Evolutionary conservation across 2,113 vertebrate genomes (phyloP).

Genomic region (Opisthocomus hoazin): DNA sequence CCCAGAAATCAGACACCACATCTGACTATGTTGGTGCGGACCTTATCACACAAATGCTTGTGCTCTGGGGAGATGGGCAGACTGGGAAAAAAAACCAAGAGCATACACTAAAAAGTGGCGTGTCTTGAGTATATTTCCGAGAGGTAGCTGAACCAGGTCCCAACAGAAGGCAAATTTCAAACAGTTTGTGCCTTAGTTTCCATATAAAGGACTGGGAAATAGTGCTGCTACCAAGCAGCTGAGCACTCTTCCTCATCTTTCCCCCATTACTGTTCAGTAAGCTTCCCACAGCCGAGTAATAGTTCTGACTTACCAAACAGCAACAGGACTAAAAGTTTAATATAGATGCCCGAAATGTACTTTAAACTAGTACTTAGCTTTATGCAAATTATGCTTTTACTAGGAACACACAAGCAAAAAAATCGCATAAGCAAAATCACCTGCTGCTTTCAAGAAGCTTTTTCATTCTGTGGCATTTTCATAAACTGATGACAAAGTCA

Average conservation of each 20-base stretch:
- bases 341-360: fast-evolving
- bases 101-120: neutral
- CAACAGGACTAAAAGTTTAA: neutral
- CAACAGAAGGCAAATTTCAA: neutral
- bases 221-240: neutral
- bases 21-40: neutral
- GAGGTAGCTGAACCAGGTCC: neutral
- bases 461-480: neutral
- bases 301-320: neutral
- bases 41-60: fast-evolving
- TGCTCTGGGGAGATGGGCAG: neutral
- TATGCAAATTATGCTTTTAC: neutral
- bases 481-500: neutral
- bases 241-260: neutral
- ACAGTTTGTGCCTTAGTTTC: neutral
- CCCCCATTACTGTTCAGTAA: neutral
- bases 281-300: neutral
- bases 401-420: neutral
- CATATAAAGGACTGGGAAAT: neutral
- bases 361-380: neutral
- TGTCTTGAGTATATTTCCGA: neutral
- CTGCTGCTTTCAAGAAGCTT: neutral
- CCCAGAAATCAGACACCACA: neutral
- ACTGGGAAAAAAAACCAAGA: neutral
- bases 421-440: neutral